Percentiles rank a stretch among this genome's conserved stretches.
phyloP scores from a whole-genome alignment of 2,888 invertebrate genomes.

The Imbricaverruca yamaguchii region DNA sequence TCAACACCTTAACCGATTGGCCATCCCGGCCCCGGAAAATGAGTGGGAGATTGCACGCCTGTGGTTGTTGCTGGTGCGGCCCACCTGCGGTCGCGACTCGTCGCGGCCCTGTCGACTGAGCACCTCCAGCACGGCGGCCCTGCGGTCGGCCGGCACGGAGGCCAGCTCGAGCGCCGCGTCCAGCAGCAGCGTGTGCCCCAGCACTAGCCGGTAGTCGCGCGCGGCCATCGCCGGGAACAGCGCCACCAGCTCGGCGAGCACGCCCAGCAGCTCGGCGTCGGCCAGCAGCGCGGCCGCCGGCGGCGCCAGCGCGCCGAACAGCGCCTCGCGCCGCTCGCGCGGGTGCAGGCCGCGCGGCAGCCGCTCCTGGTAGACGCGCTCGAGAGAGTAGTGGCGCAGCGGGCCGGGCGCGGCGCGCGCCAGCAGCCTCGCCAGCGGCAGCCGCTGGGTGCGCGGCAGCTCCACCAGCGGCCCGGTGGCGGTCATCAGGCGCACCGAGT shows the following conservation, averaged over 20 bases:
- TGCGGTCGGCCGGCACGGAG: constrained; percentile 58
- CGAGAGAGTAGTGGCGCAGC: constrained; percentile 76
- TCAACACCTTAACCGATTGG: no score
- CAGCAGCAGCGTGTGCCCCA: constrained; percentile 72
- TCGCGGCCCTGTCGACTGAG: constrained; percentile 52
- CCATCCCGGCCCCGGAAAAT: no score
- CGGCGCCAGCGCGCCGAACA: constrained; percentile 84
- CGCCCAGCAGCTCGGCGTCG: constrained; percentile 76
- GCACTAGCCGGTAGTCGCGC: constrained; percentile 58
- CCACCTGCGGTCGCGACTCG: constrained; percentile 62
- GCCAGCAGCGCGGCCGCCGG: constrained; percentile 58
- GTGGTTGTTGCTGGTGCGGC: constrained; percentile 42
- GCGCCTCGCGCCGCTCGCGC: constrained; percentile 78
- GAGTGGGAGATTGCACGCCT: no score
- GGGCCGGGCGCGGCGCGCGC: constrained; percentile 68
- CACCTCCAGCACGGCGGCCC: constrained; percentile 37
- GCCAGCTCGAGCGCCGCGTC: constrained; percentile 68
- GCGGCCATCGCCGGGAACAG: constrained; percentile 58
- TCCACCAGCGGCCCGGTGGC: constrained; percentile 74
- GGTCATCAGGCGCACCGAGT: constrained; percentile 67
- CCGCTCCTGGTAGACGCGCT: constrained; percentile 74
- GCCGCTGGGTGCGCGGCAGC: constrained; percentile 73
- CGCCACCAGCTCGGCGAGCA: constrained; percentile 64
- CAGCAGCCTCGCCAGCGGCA: constrained; percentile 70
- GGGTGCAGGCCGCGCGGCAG: constrained; percentile 67